Base-by-base conservation (phyloP, 1,140 invertebrate genomes). In the Riptortus pedestris region DNA sequence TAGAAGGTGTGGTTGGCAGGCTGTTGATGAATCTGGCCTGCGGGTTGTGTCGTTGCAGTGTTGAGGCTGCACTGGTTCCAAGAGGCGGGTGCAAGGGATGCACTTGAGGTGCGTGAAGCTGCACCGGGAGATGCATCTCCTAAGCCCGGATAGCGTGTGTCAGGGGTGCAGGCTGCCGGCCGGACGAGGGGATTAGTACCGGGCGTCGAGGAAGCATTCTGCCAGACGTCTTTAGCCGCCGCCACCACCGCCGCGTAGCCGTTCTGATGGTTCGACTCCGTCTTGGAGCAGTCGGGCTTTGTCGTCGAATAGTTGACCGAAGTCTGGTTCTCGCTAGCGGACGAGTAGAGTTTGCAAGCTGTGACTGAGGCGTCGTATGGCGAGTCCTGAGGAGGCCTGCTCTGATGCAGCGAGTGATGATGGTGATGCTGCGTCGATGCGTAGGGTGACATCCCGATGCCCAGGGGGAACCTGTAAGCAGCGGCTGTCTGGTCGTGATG, bases 1-100 rank as follows among this genome's bases (percentile, higher is more conserved):
- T 95, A 95, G 80, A 95, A 94, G 72, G 91, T 93, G 81, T 93
- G 91, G 77, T 89, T 92, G 72, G 77, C 75, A 74, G 83, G 83
- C 76, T 86, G 83, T 79, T 91, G 89, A 74, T 90, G 88, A 69
- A 90, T 84, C 76, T 90, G 90, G 48, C 88, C 27, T 59, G 85
- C 85, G 70, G 86, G 83, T 75, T 88, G 86, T 68, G 81, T 79
- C 51, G 87, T 81, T 66, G 86, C 81, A 60, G 87, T 81, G 74
- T 84, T 86, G 69, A 89, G 78, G 66, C 83, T 83, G 78, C 88
- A 91, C 73, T 86, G 86, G 78, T 89, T 88, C 79, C 87, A 88
- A 77, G 85, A 87, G 58, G 68, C 69, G 31, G 72, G 80, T 27
- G 80, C 77, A 16, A 66, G 58, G 68, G 83, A 80, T 74, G 81